Conservation (phyloP, 1,140 invertebrate species). For the Solen grandis region DNA sequence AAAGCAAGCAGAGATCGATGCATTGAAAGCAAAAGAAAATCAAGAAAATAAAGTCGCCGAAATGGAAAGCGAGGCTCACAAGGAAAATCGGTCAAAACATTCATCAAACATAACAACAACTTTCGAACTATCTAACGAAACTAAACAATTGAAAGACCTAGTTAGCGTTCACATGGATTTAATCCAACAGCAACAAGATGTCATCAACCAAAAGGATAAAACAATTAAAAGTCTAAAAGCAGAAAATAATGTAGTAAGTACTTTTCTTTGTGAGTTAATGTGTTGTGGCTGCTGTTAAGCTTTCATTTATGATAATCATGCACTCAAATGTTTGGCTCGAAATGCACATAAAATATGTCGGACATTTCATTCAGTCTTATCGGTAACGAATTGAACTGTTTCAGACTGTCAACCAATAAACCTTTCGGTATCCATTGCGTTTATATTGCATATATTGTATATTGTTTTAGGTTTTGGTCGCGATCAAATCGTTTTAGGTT, state of each 20-base stretch:
- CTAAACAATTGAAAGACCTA: constrained; percentile 51
- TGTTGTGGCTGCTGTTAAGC: too few species aligned
- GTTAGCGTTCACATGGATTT: constrained; percentile 53
- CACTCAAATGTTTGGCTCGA: too few species aligned
- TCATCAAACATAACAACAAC: constrained; percentile 7
- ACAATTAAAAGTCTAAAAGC: constrained; percentile 42
- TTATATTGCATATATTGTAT: too few species aligned
- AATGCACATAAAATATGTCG: too few species aligned
- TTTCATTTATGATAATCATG: too few species aligned
- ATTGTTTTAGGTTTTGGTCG: too few species aligned
- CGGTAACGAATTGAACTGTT: too few species aligned
- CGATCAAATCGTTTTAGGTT: too few species aligned
- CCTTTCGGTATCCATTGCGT: too few species aligned
- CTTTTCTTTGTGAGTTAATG: neutral
- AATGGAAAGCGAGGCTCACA: constrained; percentile 31
- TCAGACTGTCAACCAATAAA: too few species aligned
- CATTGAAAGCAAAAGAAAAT: constrained; percentile 47
- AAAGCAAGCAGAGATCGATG: constrained; percentile 53
- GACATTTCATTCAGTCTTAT: too few species aligned
- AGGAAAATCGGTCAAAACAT: constrained; percentile 37
- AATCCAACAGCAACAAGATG: constrained; percentile 56
- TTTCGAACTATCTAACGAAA: constrained; percentile 24
- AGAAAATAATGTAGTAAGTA: constrained; percentile 54
- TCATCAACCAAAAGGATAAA: constrained; percentile 53
- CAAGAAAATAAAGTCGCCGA: constrained; percentile 33